A percentile compares a stretch with the other conserved stretches of the same genome.
These are phyloP conservation scores for Forbesichthys papilliferus DNA, from an alignment of 2,113 vertebrate species.

Conservation along the genomic window DNA sequence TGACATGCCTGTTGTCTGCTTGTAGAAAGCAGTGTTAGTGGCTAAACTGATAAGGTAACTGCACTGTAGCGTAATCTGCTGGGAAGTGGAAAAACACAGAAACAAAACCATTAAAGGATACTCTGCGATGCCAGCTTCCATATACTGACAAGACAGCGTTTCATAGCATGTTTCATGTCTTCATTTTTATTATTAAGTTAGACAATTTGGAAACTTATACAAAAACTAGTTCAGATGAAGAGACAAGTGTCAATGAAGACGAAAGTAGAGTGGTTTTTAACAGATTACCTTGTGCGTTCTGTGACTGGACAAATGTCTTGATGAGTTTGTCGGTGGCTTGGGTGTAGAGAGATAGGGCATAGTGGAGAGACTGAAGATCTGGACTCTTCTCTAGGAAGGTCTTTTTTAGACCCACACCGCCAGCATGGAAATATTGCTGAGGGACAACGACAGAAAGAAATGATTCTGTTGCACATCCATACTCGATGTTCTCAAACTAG, in stretches of 20 bases:
- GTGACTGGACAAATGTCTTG: conserved; percentile 96
- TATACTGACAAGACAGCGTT: too few relatives aligned
- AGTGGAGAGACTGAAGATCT: conserved; percentile 91
- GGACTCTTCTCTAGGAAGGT: conserved; percentile 98
- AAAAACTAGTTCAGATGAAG: background rate
- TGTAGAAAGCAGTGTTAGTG: conserved; percentile 37
- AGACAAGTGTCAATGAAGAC: background rate
- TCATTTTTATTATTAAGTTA: background rate
- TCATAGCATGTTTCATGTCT: too few relatives aligned
- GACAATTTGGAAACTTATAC: conserved; percentile 22
- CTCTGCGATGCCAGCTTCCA: conserved; percentile 17
- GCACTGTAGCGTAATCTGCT: conserved; percentile 28
- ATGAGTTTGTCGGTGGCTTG: conserved; percentile 98
- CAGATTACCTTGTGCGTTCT: conserved; percentile 87
- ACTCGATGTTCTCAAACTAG: too few relatives aligned
- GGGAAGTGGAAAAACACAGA: conserved; percentile 31
- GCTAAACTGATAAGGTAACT: conserved; percentile 38
- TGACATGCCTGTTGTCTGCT: conserved; percentile 37
- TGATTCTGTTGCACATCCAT: too few relatives aligned
- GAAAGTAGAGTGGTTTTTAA: background rate
- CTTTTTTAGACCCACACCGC: conserved; percentile 96
- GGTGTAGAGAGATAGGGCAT: conserved; percentile 95
- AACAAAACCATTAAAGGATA: conserved; percentile 1
- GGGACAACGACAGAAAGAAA: conserved; percentile 1
- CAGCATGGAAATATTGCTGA: conserved; percentile 99